phyloP scores from a whole-genome alignment of 2,797 vertebrate species.

The Semaprochilodus insignis region DNA sequence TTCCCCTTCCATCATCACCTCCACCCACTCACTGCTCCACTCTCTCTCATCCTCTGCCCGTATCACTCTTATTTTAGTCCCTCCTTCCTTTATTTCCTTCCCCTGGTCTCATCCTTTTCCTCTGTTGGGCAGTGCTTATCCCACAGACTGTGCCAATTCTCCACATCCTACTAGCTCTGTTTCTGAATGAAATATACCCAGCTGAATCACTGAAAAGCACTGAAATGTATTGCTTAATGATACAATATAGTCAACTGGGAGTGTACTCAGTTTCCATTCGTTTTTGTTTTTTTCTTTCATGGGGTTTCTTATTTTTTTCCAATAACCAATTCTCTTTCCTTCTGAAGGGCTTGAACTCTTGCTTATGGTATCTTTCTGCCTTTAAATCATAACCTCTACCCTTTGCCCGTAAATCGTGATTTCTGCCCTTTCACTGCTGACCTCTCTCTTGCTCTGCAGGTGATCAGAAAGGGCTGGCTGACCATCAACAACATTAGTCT shows the following conservation, averaged over 20 bases:
- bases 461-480: conserved; percentile 93
- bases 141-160: not conserved
- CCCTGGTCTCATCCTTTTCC: conserved; percentile 38
- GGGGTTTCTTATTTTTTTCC: not conserved
- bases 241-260: not conserved
- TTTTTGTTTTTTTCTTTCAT: not conserved
- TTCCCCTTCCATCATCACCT: conserved; percentile 41
- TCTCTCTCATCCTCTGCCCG: conserved; percentile 32
- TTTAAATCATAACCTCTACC: not conserved
- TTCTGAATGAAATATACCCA: not conserved
- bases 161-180: not conserved
- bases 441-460: conserved; percentile 75
- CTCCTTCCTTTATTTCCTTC: conserved; percentile 20
- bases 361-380: not conserved
- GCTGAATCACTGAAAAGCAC: not conserved
- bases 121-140: conserved; percentile 11
- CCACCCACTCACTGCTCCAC: conserved; percentile 36
- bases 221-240: not conserved
- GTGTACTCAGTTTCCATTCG: not conserved
- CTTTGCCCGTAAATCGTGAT: not conserved
- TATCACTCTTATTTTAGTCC: conserved; percentile 32
- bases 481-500: conserved; percentile 93
- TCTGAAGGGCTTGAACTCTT: not conserved
- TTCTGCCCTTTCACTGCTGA: conserved; percentile 41
- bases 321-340: conserved; percentile 4